Evolutionary conservation across 2,888 invertebrate genomes (phyloP).

Genomic region (Apeira syringaria): DNA sequence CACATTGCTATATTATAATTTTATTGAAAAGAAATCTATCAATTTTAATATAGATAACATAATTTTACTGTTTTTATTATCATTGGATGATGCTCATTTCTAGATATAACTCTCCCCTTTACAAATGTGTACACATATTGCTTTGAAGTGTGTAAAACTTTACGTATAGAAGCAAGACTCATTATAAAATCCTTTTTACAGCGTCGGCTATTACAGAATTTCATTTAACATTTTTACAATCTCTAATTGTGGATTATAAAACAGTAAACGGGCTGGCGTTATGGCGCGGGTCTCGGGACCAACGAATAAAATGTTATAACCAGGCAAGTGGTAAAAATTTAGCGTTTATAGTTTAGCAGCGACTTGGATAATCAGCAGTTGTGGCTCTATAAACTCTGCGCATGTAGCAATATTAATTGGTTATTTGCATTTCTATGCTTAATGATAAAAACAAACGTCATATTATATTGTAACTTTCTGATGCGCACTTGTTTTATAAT

Average conservation of each 20-base stretch:
- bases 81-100: too few species aligned
- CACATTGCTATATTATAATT: too few species aligned
- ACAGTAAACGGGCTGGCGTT: slow-evolving; percentile 53
- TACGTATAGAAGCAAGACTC: slow-evolving; percentile 38
- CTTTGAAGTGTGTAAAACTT: too few species aligned
- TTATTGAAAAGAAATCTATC: too few species aligned
- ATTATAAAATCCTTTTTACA: slow-evolving; percentile 59
- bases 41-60: too few species aligned
- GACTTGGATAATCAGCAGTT: slow-evolving; percentile 5
- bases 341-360: slow-evolving; percentile 34
- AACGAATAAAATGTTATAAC: slow-evolving; percentile 43
- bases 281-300: slow-evolving; percentile 36
- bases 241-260: slow-evolving; percentile 80
- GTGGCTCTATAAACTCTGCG: not conserved
- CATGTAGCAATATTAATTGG: not conserved
- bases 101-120: too few species aligned
- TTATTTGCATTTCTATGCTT: not conserved
- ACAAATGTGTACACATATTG: too few species aligned
- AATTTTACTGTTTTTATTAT: too few species aligned
- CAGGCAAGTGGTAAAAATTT: slow-evolving; percentile 28
- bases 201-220: slow-evolving; percentile 62
- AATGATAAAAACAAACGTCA: too few species aligned
- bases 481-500: too few species aligned
- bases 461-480: too few species aligned
- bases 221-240: slow-evolving; percentile 80